Conservation (phyloP, 2,797 vertebrate genomes). For the Anguilla anguilla region DNA sequence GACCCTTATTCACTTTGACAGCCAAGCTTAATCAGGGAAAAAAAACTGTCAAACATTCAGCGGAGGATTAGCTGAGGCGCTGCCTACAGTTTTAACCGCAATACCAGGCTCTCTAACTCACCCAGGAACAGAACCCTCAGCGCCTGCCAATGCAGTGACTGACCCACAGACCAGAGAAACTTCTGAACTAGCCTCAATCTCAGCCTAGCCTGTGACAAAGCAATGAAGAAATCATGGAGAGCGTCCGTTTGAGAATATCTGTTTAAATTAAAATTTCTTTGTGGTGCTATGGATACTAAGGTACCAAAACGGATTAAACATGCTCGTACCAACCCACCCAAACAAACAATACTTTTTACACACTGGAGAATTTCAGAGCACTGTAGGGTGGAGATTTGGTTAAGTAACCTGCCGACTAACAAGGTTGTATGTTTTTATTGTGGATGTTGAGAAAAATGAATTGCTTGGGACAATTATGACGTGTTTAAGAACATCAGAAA, state of each 20-base stretch:
- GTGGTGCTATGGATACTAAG: neutral
- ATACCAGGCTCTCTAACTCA: neutral
- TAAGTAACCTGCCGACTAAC: too few species aligned
- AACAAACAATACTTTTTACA: too few species aligned
- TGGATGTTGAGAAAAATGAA: neutral
- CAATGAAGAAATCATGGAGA: neutral
- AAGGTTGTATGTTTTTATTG: neutral
- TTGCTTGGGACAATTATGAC: neutral
- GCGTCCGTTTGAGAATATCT: neutral
- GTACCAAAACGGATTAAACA: neutral
- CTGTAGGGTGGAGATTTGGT: too few species aligned
- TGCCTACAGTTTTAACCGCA: neutral
- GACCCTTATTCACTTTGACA: slow-evolving; percentile 8
- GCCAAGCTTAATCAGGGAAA: slow-evolving; percentile 14
- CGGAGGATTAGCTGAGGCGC: slow-evolving; percentile 11
- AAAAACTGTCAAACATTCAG: slow-evolving; percentile 21
- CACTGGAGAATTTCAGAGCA: too few species aligned
- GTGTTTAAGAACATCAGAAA: neutral
- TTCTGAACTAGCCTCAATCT: neutral
- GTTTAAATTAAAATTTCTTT: neutral
- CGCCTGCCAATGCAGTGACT: neutral
- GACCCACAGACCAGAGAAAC: neutral
- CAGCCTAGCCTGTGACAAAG: neutral
- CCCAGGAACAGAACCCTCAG: neutral
- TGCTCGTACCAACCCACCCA: neutral